phyloP scores from a whole-genome alignment of 1,140 invertebrate genomes.

The Caenorhabditis briggsae region DNA sequence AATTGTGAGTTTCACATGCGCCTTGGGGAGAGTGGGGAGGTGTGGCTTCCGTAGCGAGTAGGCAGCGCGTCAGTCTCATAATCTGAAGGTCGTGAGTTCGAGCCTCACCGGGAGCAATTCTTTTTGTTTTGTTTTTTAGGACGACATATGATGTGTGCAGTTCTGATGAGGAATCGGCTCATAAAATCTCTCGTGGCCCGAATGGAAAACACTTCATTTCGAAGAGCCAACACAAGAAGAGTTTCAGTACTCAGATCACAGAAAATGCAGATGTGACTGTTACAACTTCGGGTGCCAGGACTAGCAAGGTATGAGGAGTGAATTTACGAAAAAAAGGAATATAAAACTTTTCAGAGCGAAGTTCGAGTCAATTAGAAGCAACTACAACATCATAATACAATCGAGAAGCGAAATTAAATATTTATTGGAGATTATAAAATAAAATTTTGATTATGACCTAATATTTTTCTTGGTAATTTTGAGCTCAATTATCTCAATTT shows the following conservation, averaged over 20 bases:
- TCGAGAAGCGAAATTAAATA: no score
- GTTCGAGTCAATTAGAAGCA: neutral
- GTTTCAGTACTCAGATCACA: slow-evolving; percentile 3
- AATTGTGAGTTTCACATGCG: neutral
- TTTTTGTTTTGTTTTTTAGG: neutral
- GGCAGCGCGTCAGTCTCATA: slow-evolving; percentile 96
- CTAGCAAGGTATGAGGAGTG: neutral
- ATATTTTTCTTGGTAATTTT: no score
- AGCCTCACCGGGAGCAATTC: slow-evolving; percentile 9
- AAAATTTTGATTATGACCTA: no score
- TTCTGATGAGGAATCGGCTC: slow-evolving; percentile 6
- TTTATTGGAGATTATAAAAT: no score
- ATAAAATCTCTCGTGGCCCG: neutral
- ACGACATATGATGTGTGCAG: neutral
- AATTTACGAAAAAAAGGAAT: neutral
- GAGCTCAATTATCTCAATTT: no score
- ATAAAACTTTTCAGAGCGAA: neutral
- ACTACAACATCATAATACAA: no score
- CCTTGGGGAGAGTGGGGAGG: neutral
- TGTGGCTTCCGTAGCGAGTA: slow-evolving; percentile 84
- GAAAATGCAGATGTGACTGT: slow-evolving; percentile 12
- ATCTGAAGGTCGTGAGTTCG: slow-evolving; percentile 88
- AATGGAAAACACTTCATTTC: neutral
- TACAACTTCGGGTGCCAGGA: neutral
- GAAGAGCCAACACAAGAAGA: slow-evolving; percentile 7